A percentile compares a stretch with the other conserved stretches of the same genome.
Conservation (phyloP, 2,888 invertebrate species). For the Automeris io region DNA sequence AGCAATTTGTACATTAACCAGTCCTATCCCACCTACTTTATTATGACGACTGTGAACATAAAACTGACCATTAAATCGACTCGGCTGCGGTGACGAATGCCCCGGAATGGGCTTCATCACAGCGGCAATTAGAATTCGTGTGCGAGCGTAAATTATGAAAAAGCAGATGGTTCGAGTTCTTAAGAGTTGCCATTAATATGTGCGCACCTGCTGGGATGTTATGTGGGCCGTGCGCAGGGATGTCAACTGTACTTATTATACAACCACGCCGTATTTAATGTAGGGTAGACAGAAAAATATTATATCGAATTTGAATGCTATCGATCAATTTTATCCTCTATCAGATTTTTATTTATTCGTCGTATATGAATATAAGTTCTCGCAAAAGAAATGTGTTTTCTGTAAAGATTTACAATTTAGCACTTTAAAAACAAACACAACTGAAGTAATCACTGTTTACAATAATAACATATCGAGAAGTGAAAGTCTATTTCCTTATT, state of each 20-base stretch:
- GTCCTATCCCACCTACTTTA: conserved; percentile 15
- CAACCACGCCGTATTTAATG: too few species aligned
- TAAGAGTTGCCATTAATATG: conserved; percentile 53
- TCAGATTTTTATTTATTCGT: too few species aligned
- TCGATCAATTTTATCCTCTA: too few species aligned
- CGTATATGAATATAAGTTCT: too few species aligned
- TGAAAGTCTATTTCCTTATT: too few species aligned
- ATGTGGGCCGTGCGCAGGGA: conserved; percentile 31
- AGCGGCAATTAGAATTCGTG: conserved; percentile 55
- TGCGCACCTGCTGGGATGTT: conserved; percentile 54
- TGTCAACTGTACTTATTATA: conserved; percentile 27
- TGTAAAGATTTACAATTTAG: too few species aligned
- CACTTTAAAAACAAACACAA: too few species aligned
- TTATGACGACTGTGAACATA: conserved; percentile 26
- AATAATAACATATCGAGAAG: too few species aligned
- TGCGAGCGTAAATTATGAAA: conserved; percentile 53
- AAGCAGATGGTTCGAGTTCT: conserved; percentile 64
- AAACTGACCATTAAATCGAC: conserved; percentile 24
- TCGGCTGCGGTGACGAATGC: conserved; percentile 17
- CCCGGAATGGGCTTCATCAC: conserved; percentile 38
- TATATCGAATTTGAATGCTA: too few species aligned
- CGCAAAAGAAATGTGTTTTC: too few species aligned
- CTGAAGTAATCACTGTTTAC: too few species aligned
- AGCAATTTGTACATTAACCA: neutral
- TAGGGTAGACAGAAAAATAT: too few species aligned